Base-by-base conservation (phyloP, 2,113 vertebrate genomes). In the Mus pahari region DNA sequence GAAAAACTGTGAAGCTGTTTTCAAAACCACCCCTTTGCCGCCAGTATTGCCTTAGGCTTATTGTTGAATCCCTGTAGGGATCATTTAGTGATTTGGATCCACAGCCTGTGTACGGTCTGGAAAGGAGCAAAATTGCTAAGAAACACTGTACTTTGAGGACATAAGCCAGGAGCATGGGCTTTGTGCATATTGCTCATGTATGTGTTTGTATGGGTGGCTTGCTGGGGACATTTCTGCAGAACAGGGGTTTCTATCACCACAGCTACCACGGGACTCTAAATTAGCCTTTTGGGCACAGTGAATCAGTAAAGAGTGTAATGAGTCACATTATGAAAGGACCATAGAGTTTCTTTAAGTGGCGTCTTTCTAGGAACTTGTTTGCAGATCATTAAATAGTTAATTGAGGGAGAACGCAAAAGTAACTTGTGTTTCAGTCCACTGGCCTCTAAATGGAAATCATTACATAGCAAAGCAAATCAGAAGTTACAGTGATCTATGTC, bases 381-480 rank as follows among this genome's bases (percentile, higher is more conserved):
- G 89, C 68, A 91, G 82, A 74, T 78, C 91, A 86, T 96, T 97
- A 86, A 89, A 66, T 73, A 73, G 68, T 92, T 82, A 92, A 90
- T 92, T 93, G 83, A 68, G 66, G 55, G 82, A 95, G 36, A 91
- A 91, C 78, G 24, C 16, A n/a, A 95, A 62, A 92, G n/a, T 71
- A 97, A 97, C 89, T 48, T 48, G 86, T 68, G 77, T 89, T 96
- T 83, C 82, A 90, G 60, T 39, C 78, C 33, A 53, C 71, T 97
- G 87, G 62, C 26, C 36, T 92, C 89, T 87, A 93, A 96, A 70
- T 91, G 83, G 87, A 83, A 93, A 89, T 89, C 45, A 36, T 86
- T 89, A 91, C 89, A 96, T 98, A 95, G 89, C 86, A 95, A 96
- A 94, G 24, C 75, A 26, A 45, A 94, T 95, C 84, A 11, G 86